Conservation (phyloP, 1,140 invertebrate species). For the Paramacrobiotus metropolitanus region DNA sequence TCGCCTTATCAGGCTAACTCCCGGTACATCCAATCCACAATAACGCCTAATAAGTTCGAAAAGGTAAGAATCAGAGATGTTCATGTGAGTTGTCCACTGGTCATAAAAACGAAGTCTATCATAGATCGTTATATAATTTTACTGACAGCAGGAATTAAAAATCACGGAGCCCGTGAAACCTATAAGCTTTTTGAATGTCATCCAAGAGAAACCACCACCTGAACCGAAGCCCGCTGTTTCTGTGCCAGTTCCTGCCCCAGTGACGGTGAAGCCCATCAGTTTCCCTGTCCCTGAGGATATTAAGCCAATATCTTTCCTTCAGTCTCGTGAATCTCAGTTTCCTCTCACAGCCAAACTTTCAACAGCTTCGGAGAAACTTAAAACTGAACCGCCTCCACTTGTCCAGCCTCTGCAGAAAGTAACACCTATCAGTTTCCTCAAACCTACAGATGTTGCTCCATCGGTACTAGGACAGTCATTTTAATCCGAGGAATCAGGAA, state of each 20-base stretch:
- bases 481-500: too few species aligned
- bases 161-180: not conserved
- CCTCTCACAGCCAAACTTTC: not conserved
- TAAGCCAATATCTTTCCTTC: not conserved
- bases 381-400: not conserved
- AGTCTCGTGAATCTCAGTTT: not conserved
- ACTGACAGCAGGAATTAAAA: not conserved
- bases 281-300: not conserved
- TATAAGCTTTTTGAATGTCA: not conserved
- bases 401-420: not conserved
- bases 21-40: too few species aligned
- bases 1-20: too few species aligned
- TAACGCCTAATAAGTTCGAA: too few species aligned
- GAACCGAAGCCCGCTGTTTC: not conserved
- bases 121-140: too few species aligned
- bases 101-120: too few species aligned
- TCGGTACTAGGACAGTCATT: too few species aligned
- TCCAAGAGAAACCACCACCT: not conserved
- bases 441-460: not conserved
- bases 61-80: too few species aligned
- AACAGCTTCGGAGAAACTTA: not conserved
- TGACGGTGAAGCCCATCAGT: conserved; percentile 5
- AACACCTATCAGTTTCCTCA: not conserved
- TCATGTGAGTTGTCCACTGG: too few species aligned
- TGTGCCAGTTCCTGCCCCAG: not conserved